Base-by-base conservation (phyloP, 1,140 invertebrate genomes). In the Oreohelix idahoensis region DNA sequence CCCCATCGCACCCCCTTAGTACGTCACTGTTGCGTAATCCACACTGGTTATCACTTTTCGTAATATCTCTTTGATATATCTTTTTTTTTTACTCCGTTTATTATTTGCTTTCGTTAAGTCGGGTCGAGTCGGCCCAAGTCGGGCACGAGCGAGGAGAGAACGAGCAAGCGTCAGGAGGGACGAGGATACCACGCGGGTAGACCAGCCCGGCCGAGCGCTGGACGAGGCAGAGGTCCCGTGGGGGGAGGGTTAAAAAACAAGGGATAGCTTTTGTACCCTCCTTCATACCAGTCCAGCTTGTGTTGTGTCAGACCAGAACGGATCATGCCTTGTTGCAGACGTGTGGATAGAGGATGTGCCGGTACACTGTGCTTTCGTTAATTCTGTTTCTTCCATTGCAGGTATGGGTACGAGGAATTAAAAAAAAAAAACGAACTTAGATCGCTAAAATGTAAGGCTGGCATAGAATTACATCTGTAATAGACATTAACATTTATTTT, bases 221-320 rank as follows among this genome's bases (percentile, higher is more conserved):
- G 29, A 66, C 63, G 29, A 66, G 63, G 63, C n/a, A 29, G 63
- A 66, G 63, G 5, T 66, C 29, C 63, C 29, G 63, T 32, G n/a
- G 29, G 63, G 63, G 63, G 63, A 32, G 63, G 29, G 63, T n/a
- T 66, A 66, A 66, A 66, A 66, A 66, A 66, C n/a, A 66, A 66
- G 29, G 63, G 63, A 66, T 66, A 66, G n/a, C 1, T 66, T 66
- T 66, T 66, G 29, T 35, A 35, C 8, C 29, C 63, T 35, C 29
- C n/a, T 35, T 11, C 5, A 5, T 35, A n/a, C n/a, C 17, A 5
- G 63, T 66, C 63, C 63, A 32, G 63, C 17, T 58, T 23, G 63
- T 66, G 63, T 66, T 66, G 63, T 66, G 17, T 66, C 63, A 66
- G 63, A 17, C 63, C 8, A 5, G 11, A 23, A 8, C n/a, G 17